phyloP scores from a whole-genome alignment of 2,888 invertebrate species.

The Caenorhabditis zanzibari region DNA sequence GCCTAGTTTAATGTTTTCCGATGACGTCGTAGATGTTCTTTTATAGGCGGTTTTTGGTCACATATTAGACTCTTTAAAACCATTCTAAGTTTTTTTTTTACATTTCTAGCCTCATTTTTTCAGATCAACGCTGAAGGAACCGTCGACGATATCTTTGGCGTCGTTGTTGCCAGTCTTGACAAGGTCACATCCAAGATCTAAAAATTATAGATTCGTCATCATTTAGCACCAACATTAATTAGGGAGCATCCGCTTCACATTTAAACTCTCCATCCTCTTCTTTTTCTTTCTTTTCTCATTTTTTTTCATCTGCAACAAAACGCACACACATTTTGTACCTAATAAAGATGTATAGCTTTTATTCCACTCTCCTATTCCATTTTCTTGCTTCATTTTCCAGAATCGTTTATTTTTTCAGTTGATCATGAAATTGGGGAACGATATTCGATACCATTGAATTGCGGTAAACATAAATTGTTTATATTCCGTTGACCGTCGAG shows the following conservation, averaged over 20 bases:
- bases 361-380: background rate
- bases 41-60: too few species aligned
- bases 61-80: too few species aligned
- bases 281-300: conserved; percentile 2
- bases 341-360: conserved; percentile 44
- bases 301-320: background rate
- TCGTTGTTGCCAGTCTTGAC: conserved; percentile 78
- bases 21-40: too few species aligned
- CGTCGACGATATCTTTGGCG: conserved; percentile 81
- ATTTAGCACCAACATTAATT: conserved; percentile 5
- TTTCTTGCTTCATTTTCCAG: background rate
- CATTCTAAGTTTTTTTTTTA: background rate
- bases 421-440: background rate
- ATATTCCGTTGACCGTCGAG: conserved; percentile 4
- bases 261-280: conserved; percentile 1
- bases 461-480: conserved; percentile 49
- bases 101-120: conserved; percentile 18
- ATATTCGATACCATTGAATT: background rate
- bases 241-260: conserved; percentile 5
- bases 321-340: conserved; percentile 18
- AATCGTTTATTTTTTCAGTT: background rate
- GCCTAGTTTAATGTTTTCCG: too few species aligned
- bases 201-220: conserved; percentile 16
- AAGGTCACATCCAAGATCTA: conserved; percentile 65
- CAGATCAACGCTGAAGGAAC: conserved; percentile 81